Evolutionary conservation across 1,140 invertebrate species (phyloP).

Genomic region (Mylabris phalerata): DNA sequence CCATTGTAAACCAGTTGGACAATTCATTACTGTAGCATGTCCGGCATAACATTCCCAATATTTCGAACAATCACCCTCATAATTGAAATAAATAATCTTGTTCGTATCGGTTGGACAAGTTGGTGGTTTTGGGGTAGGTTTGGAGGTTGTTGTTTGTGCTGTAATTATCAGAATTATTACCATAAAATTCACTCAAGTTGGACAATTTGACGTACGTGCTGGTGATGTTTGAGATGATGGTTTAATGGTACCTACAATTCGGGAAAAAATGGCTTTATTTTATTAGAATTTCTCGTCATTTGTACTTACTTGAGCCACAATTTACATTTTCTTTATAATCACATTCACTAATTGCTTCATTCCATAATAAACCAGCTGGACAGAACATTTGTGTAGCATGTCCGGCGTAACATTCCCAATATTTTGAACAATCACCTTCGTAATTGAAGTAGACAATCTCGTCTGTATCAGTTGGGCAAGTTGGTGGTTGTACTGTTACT

Average conservation of each 20-base stretch:
- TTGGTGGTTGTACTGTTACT: neutral
- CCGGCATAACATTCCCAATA: conserved; percentile 8
- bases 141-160: too few species aligned
- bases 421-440: conserved; percentile 9
- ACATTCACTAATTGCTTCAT: conserved; percentile 10
- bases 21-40: neutral
- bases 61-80: conserved; percentile 9
- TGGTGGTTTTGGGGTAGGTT: neutral
- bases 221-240: too few species aligned
- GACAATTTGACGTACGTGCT: too few species aligned
- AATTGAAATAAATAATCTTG: neutral
- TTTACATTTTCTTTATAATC: conserved; percentile 7
- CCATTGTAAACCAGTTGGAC: conserved; percentile 3
- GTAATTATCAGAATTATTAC: too few species aligned
- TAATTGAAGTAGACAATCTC: conserved; percentile 1
- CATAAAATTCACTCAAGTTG: too few species aligned
- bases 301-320: neutral
- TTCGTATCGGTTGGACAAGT: neutral
- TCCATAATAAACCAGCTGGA: conserved; percentile 2
- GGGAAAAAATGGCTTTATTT: too few species aligned
- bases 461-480: neutral
- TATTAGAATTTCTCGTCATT: too few species aligned
- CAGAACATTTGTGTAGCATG: neutral
- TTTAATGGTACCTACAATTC: too few species aligned
- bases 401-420: conserved; percentile 7